Base-by-base conservation (phyloP, 2,888 invertebrate genomes). In the Pteria penguin region DNA sequence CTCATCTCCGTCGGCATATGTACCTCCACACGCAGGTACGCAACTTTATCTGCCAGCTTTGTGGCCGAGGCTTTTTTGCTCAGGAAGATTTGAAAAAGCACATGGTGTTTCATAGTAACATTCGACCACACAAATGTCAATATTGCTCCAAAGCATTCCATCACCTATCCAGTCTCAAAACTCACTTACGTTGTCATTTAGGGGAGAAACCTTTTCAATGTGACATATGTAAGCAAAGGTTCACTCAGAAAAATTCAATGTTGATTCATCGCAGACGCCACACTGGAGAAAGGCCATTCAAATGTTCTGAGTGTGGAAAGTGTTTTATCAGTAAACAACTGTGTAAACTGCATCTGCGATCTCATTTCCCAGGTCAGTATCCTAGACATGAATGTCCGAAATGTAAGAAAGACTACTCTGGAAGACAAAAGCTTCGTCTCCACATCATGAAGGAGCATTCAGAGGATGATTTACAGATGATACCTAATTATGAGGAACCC, bases 251-350 rank as follows among this genome's bases (percentile, higher is more conserved):
- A 22, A 65, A 33, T 33, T 32, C 65, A 8, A 57, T 72, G 65
- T 27, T 72, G 27, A 57, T 65, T 24, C 72, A 72, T 33, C 65
- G 65, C 11, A 45, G 72, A 32, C 54, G 65, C 24, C 72, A 72
- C 54, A 72, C 72, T 2, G 65, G 65, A 18, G 72, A 72, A 45
- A 63, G 57, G 22, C 72, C 72, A n/a, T 72, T 72, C 57, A 72
- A 65, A 27, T 72, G 72, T 18, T 55, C 55, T 22, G 57, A 55
- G 11, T 68, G 68, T 33, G 68, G 68, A 3, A 68, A 57, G 26
- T 68, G 68, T 68, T 68, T 68, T 57, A 57, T 55, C 4, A 68
- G 68, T 33, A 72, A 63, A 54, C 78, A 83, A 31, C 66, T 67
- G 22, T 65, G 54, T 22, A 66, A 54, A 22, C 29, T 66, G 22